phyloP scores from a whole-genome alignment of 2,888 invertebrate species.

The Villa cingulata region DNA sequence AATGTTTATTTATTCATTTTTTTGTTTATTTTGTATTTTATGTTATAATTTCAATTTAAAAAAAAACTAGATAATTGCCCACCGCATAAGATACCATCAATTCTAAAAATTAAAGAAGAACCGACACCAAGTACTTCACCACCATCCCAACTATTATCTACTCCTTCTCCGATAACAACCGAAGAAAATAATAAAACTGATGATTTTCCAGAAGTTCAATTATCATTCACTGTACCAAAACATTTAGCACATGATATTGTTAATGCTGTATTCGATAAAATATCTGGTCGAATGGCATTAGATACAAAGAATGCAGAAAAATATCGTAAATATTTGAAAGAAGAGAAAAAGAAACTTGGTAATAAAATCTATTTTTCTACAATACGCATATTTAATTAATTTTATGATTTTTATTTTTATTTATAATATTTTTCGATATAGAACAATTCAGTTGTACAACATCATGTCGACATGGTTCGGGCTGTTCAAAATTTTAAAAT shows the following conservation, averaged over 20 bases:
- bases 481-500: neutral
- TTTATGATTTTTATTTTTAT: neutral
- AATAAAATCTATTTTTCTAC: no score
- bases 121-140: neutral
- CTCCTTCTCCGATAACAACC: neutral
- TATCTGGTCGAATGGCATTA: slow-evolving; percentile 13
- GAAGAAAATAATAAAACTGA: neutral
- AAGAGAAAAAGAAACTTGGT: slow-evolving; percentile 14
- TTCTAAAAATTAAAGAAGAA: slow-evolving; percentile 6
- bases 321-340: slow-evolving; percentile 8
- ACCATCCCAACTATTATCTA: neutral
- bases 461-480: neutral
- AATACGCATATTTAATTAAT: no score
- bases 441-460: no score
- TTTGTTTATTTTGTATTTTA: neutral
- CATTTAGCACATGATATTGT: slow-evolving; percentile 7
- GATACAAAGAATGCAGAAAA: slow-evolving; percentile 11
- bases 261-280: slow-evolving; percentile 12
- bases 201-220: neutral
- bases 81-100: neutral
- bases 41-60: no score
- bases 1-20: no score
- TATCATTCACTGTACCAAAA: neutral
- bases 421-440: no score
- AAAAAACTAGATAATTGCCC: neutral